Conservation (phyloP, 2,113 vertebrate species). For the Otus sunia region DNA sequence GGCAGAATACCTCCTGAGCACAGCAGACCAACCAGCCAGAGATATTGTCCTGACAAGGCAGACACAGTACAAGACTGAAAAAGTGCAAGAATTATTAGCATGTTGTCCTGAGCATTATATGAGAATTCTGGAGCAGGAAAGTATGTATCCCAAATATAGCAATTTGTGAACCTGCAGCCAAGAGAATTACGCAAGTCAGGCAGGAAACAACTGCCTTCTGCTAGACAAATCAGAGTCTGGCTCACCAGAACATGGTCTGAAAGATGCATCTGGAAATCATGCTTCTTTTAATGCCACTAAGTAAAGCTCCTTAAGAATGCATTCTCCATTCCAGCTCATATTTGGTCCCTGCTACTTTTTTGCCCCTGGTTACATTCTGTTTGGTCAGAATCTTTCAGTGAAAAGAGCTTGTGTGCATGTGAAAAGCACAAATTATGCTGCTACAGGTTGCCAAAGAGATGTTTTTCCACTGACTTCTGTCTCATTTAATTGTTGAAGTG, state of each 20-base stretch:
- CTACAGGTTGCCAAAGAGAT: not conserved
- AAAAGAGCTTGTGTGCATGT: not conserved
- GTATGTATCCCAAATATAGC: not conserved
- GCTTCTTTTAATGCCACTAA: not conserved
- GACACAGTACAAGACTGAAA: not conserved
- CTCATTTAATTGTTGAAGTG: not conserved
- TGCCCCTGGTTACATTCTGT: not conserved
- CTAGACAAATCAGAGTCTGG: not conserved
- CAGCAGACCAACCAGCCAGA: not conserved
- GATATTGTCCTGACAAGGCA: not conserved
- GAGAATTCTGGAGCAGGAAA: not conserved
- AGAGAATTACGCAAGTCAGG: not conserved
- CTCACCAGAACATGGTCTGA: not conserved
- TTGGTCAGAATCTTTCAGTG: not conserved
- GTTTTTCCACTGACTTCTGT: not conserved
- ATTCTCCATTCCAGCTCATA: not conserved
- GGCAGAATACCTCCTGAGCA: not conserved
- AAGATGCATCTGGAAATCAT: not conserved
- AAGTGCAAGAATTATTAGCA: not conserved
- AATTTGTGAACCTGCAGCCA: not conserved
- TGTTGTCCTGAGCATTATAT: not conserved
- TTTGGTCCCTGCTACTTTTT: not conserved
- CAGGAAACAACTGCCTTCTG: not conserved
- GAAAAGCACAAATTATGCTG: not conserved
- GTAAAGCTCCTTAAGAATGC: not conserved